phyloP scores from a whole-genome alignment of 2,888 invertebrate genomes.

The Rhogogaster chlorosoma region DNA sequence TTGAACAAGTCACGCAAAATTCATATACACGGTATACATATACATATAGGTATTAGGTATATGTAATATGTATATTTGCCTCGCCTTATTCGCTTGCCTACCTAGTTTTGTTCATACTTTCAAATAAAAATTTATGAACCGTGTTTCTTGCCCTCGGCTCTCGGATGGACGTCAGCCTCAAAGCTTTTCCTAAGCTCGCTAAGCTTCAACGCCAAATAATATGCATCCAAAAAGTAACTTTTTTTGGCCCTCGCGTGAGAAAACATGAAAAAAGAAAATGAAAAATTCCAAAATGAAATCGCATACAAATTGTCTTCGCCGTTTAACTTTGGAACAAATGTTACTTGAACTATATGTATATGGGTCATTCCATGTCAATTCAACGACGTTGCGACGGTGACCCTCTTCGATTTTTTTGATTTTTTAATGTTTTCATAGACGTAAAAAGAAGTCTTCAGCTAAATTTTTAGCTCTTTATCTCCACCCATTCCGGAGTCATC shows the following conservation, averaged over 20 bases:
- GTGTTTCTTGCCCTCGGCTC: background rate
- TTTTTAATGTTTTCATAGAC: too few species aligned
- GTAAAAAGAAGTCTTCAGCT: too few species aligned
- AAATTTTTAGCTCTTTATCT: too few species aligned
- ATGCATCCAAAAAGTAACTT: slow-evolving; percentile 25
- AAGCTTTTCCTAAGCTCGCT: slow-evolving; percentile 33
- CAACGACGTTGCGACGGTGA: too few species aligned
- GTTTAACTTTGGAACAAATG: background rate
- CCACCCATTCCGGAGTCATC: too few species aligned
- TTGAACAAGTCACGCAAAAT: background rate
- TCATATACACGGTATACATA: background rate
- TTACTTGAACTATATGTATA: background rate
- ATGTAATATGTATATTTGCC: background rate
- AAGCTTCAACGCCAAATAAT: slow-evolving; percentile 33
- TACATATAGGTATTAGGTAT: too few species aligned
- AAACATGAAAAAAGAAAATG: background rate
- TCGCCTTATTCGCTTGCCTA: background rate
- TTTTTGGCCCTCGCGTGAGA: background rate
- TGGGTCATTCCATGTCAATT: too few species aligned
- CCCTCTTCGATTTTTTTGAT: too few species aligned
- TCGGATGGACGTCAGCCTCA: slow-evolving; percentile 17
- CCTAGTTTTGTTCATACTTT: background rate
- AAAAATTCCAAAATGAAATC: background rate
- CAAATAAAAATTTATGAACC: slow-evolving; percentile 39
- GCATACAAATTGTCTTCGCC: background rate